Evolutionary conservation across 2,797 vertebrate species (phyloP), one percentile per base, ranked within the genome.

Genomic region (Craterocephalus amniculus): DNA sequence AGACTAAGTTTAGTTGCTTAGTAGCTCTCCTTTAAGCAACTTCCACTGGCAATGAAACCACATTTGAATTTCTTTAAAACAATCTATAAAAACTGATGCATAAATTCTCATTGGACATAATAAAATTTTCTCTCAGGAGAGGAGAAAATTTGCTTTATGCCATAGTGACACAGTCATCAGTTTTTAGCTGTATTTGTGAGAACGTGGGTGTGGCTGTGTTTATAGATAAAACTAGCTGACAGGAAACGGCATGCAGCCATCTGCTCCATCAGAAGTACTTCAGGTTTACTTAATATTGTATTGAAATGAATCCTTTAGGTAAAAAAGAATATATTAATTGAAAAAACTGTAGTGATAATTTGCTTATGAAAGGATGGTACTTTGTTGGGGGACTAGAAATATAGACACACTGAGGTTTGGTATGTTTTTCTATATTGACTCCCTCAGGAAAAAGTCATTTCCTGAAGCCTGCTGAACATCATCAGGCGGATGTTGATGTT

Each of bases 401-500:
- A 54, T 57, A 73, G 22, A 69, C 69, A 60, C 27, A 20, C 58
- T 38, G 31, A 31, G 71, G 61, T 62, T 78, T 76, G 43, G 12
- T 20, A 10, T 16, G 10, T 24, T 77, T 76, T 74, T 65, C 58
- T 75, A 7, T 40, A 43, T 35, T 20, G 48, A 63, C 57, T 89
- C 87, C 84, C 87, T 70, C 62, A 72, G 87, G 90, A 86, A 67
- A 64, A 66, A 83, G 70, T 36, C 71, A 83, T 89, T 91, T 94
- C 91, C 92, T 90, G 83, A 79, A 64, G 83, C 81, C 77, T 63
- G 72, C 81, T 45, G 66, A 71, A 59, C 80, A 63, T 74, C 7
- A 60, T 81, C 69, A 60, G 76, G 75, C 82, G 90, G 89, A 93
- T 92, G 92, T 92, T 89, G 87, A 85, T 90, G 84, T 91, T 92